A percentile compares a stretch with the other conserved stretches of the same genome.
Evolutionary conservation across 2,797 vertebrate genomes (phyloP).

Genomic region (Austrolebias charrua): DNA sequence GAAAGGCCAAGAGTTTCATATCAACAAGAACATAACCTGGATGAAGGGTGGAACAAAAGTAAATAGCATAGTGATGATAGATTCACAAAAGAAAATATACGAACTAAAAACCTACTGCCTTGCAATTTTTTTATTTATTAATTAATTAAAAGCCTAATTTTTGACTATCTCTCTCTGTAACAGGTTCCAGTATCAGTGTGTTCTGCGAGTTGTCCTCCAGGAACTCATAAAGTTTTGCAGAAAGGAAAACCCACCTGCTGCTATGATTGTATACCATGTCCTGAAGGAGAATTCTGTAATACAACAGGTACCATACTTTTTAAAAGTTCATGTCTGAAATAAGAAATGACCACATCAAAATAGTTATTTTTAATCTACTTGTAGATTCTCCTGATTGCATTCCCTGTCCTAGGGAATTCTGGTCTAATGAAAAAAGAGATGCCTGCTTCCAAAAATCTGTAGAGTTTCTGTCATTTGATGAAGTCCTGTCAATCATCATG

Average conservation of each 20-base stretch:
- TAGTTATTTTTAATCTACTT: neutral
- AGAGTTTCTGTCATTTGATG: slow-evolving; percentile 36
- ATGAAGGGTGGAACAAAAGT: slow-evolving; percentile 40
- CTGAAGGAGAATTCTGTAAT: neutral
- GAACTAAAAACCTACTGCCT: too few relatives aligned
- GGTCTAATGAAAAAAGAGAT: slow-evolving; percentile 60
- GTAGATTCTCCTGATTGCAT: neutral
- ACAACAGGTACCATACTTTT: neutral
- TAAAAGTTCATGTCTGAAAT: too few relatives aligned
- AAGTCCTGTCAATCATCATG: slow-evolving; percentile 66
- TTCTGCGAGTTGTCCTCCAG: slow-evolving; percentile 16
- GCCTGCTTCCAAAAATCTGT: slow-evolving; percentile 55
- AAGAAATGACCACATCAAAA: too few relatives aligned
- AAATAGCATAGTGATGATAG: slow-evolving; percentile 24
- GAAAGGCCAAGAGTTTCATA: slow-evolving; percentile 52
- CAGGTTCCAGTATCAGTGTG: neutral
- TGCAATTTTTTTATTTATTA: too few relatives aligned
- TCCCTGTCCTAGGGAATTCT: slow-evolving; percentile 61
- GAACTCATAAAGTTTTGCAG: too few relatives aligned
- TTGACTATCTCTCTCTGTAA: too few relatives aligned
- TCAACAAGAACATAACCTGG: slow-evolving; percentile 38
- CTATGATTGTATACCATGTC: too few relatives aligned
- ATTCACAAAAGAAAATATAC: neutral
- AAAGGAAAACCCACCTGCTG: too few relatives aligned
- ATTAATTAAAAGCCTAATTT: too few relatives aligned